Evolutionary conservation across 2,888 invertebrate species (phyloP), one percentile per base, ranked within the genome.

Genomic region (Acanthosepion esculentum): DNA sequence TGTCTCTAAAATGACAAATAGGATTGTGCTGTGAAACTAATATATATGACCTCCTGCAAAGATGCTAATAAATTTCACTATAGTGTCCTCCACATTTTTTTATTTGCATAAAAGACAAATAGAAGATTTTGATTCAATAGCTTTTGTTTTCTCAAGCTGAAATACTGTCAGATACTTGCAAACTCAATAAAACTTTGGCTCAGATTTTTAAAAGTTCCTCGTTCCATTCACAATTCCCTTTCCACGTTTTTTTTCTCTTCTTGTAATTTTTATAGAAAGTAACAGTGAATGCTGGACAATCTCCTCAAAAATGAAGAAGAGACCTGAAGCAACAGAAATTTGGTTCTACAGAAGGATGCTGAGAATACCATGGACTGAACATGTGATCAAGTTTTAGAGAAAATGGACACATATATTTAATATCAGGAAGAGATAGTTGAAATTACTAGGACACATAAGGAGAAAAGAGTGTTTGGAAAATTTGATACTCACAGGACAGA

Each of bases 21-120:
- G 78, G 78, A 78, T 78, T 78, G 78, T 18, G n/a, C 78, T 78
- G 33, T 78, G 78, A 78, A 78, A n/a, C 78, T 78, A 78, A 78
- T 78, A n/a, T 78, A 78, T 78, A 78, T 33, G 78, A 78, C 78
- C 78, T 78, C 78, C 78, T 78, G 78, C 78, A 78, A 78, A 78
- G 78, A 18, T 78, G 78, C 78, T 78, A 78, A 78, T 78, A 78
- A 78, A 78, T 78, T 78, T 78, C 78, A 33, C 78, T 78, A 78
- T n/a, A 78, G n/a, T 78, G 78, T n/a, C n/a, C 78, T 15, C 78
- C 78, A n/a, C 33, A 41, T n/a, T 78, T 78, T 78, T n/a, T 78
- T 78, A 78, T 78, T 78, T 33, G 78, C 78, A 78, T 78, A 78
- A 78, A 78, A 78, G 78, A 78, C 78, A 78, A 78, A 78, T 78